A percentile compares a stretch with the other conserved stretches of the same genome.
Evolutionary conservation across 2,797 vertebrate species (phyloP).

Genomic region (Pipistrellus kuhlii): DNA sequence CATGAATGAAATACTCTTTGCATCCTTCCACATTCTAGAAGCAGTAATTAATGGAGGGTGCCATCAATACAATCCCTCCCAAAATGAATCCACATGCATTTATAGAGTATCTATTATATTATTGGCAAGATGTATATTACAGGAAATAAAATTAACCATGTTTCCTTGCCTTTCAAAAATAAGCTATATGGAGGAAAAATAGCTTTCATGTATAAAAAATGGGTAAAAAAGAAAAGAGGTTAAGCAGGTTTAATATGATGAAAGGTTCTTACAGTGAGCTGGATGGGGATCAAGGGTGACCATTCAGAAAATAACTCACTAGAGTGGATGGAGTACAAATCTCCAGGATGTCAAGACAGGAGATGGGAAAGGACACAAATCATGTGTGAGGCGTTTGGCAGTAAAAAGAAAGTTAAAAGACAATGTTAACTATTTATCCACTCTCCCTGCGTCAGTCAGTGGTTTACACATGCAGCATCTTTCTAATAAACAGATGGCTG

Average conservation of each 20-base stretch:
- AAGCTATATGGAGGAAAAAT: not conserved
- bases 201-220: slow-evolving; percentile 36
- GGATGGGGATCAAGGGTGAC: not conserved
- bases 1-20: not conserved
- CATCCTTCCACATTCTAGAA: not conserved
- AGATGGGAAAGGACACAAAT: not conserved
- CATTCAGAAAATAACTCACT: not conserved
- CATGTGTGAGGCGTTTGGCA: not conserved
- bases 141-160: slow-evolving; percentile 53
- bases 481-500: not conserved
- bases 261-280: not conserved
- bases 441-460: not conserved
- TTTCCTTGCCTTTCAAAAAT: not conserved
- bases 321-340: not conserved
- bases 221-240: not conserved
- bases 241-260: not conserved
- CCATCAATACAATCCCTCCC: not conserved
- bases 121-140: not conserved
- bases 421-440: not conserved
- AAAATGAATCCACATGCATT: not conserved
- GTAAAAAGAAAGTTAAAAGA: not conserved
- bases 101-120: not conserved
- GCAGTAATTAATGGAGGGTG: not conserved
- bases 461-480: too few relatives aligned
- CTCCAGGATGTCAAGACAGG: not conserved